Conservation (phyloP, 2,797 vertebrate species). For the Cossypha niveicapilla region DNA sequence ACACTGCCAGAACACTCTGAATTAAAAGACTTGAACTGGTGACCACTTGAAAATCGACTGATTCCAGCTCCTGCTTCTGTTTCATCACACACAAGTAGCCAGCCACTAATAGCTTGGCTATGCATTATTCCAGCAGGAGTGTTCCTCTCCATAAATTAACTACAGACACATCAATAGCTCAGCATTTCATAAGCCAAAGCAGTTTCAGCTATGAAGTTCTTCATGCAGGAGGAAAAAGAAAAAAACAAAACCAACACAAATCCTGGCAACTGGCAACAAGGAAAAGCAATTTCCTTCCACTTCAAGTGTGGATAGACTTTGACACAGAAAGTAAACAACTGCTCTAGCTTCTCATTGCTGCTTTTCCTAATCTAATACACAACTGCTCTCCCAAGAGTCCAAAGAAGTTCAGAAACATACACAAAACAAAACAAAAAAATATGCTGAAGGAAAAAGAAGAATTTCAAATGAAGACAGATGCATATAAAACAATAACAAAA, state of each 20-base stretch:
- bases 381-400: not conserved
- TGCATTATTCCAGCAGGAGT: not conserved
- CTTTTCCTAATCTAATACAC: not conserved
- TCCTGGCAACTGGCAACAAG: not conserved
- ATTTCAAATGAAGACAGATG: not conserved
- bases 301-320: not conserved
- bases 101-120: not conserved
- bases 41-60: not conserved
- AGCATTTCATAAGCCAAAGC: not conserved
- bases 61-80: not conserved
- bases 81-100: not conserved
- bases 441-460: not conserved
- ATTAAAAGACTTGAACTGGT: not conserved
- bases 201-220: not conserved
- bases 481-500: not conserved
- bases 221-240: not conserved
- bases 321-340: not conserved
- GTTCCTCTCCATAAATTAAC: not conserved
- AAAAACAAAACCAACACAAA: not conserved
- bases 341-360: not conserved
- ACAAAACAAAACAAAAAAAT: not conserved
- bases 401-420: not conserved
- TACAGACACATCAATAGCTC: not conserved
- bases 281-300: constrained; percentile 36
- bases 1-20: not conserved